Evolutionary conservation across 2,888 invertebrate species (phyloP).

Genomic region (Apodemia zela): DNA sequence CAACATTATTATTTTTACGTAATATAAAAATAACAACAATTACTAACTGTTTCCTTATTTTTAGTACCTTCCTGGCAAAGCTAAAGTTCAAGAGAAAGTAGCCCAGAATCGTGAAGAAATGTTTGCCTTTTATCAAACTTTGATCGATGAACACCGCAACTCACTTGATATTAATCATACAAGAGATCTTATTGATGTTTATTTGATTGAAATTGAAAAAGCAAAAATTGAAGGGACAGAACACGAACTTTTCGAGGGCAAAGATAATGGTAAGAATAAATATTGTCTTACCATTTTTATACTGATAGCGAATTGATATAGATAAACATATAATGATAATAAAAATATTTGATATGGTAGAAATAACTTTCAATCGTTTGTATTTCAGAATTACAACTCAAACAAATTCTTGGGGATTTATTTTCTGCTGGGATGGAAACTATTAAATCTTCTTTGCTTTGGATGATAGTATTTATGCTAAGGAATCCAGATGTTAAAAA

Average conservation of each 20-base stretch:
- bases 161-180: constrained; percentile 88
- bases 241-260: constrained; percentile 89
- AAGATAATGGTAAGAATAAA: constrained; percentile 86
- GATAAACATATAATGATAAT: neutral
- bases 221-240: constrained; percentile 88
- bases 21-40: neutral
- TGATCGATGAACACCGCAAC: constrained; percentile 89
- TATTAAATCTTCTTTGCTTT: constrained; percentile 92
- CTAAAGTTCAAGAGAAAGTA: constrained; percentile 81
- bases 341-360: neutral
- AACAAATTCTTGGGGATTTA: constrained; percentile 94
- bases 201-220: constrained; percentile 90
- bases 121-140: constrained; percentile 90
- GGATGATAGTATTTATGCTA: constrained; percentile 93
- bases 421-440: constrained; percentile 97
- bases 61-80: constrained; percentile 82
- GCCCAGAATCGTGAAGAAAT: constrained; percentile 89
- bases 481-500: constrained; percentile 90
- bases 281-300: constrained; percentile 29
- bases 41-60: constrained; percentile 22
- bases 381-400: constrained; percentile 90
- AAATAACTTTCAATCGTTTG: constrained; percentile 13
- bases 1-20: too few relatives aligned
- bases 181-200: constrained; percentile 92
- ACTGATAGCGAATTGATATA: constrained; percentile 5